Evolutionary conservation across 1,140 invertebrate genomes (phyloP).

Genomic region (Callitettix versicolor): DNA sequence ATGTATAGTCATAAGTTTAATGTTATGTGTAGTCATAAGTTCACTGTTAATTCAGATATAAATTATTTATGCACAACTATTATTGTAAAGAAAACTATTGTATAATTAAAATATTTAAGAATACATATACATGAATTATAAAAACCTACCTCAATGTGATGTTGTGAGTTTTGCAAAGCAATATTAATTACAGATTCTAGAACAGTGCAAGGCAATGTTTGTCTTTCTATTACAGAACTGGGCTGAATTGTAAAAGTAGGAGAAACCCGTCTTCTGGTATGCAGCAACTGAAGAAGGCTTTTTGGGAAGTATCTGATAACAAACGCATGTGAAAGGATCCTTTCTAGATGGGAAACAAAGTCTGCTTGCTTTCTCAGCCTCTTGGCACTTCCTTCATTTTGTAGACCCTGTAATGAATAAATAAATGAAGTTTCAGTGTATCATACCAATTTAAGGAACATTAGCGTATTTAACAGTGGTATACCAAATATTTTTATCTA

Average conservation of each 20-base stretch:
- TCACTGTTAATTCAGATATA: too few species aligned
- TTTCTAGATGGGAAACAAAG: conserved; percentile 33
- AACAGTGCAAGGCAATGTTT: not conserved
- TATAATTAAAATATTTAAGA: too few species aligned
- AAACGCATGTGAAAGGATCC: conserved; percentile 17
- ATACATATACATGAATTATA: too few species aligned
- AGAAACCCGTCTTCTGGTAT: not conserved
- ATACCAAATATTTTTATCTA: too few species aligned
- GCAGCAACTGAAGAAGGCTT: not conserved
- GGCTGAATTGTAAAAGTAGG: not conserved
- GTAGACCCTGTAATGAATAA: conserved; percentile 26
- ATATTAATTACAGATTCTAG: not conserved
- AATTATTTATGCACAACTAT: too few species aligned
- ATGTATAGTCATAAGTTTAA: too few species aligned
- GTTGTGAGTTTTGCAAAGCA: not conserved
- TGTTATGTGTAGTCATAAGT: too few species aligned
- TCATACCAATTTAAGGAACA: too few species aligned
- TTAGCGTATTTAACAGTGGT: too few species aligned
- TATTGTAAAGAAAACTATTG: too few species aligned
- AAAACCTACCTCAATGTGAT: not conserved
- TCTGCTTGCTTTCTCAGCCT: conserved; percentile 35
- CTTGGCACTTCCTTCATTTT: conserved; percentile 31
- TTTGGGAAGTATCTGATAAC: not conserved
- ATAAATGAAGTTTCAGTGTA: too few species aligned
- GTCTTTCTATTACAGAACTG: not conserved